These are phyloP conservation scores for Zootoca vivipara DNA, from an alignment of 2,113 vertebrate species.

Conservation along the genomic window DNA sequence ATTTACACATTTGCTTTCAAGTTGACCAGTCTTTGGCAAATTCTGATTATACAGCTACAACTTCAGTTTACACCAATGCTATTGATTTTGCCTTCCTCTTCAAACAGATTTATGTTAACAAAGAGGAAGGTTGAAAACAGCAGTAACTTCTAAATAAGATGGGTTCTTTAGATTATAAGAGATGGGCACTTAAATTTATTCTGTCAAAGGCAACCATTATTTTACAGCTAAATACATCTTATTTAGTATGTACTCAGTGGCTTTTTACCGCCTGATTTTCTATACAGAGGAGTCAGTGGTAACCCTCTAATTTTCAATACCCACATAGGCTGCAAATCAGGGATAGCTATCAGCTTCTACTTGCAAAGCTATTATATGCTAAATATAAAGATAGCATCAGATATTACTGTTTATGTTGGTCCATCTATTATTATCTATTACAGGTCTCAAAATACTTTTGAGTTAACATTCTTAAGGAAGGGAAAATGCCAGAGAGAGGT, in stretches of 20 bases:
- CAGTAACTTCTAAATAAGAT: constrained; percentile 16
- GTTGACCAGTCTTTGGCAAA: neutral
- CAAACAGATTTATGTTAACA: constrained; percentile 44
- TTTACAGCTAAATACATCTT: constrained; percentile 43
- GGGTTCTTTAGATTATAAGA: constrained; percentile 45
- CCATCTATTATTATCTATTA: constrained; percentile 11
- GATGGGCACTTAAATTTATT: constrained; percentile 37
- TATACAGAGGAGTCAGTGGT: constrained; percentile 14
- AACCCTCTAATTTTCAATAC: constrained; percentile 4
- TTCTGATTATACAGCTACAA: constrained; percentile 47
- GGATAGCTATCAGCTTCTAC: neutral
- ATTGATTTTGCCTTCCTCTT: constrained; percentile 34
- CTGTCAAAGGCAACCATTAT: constrained; percentile 27
- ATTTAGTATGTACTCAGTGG: constrained; percentile 23
- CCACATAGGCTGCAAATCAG: constrained; percentile 1
- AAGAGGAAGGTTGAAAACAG: constrained; percentile 19
- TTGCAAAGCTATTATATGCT: constrained; percentile 14
- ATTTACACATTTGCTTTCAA: constrained; percentile 48
- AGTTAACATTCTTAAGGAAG: constrained; percentile 47
- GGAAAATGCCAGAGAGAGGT: constrained; percentile 49
- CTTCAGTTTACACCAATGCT: constrained; percentile 35
- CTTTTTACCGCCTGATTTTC: neutral
- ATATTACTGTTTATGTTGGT: neutral
- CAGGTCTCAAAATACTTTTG: constrained; percentile 14
- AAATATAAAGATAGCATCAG: neutral